These are phyloP conservation scores for Perca schrenkii DNA, from an alignment of 2,113 vertebrate species.

Conservation along the genomic window DNA sequence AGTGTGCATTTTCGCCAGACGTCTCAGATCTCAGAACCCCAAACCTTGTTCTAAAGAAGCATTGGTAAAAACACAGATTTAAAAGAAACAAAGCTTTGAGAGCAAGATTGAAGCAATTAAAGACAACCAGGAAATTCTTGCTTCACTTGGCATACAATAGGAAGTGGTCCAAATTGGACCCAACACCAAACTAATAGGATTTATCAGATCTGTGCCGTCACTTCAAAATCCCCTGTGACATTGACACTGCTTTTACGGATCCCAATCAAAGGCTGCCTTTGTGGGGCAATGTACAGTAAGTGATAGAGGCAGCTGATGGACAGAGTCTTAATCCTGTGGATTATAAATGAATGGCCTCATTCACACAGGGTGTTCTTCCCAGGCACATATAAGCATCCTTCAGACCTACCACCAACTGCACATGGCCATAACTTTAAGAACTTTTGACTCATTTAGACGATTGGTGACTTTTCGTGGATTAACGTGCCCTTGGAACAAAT, in stretches of 20 bases:
- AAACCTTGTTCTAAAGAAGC: neutral
- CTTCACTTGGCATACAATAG: conserved; percentile 3
- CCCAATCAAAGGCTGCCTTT: conserved; percentile 53
- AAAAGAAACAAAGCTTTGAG: conserved; percentile 20
- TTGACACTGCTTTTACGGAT: conserved; percentile 24
- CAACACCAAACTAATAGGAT: conserved; percentile 48
- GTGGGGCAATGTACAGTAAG: conserved; percentile 34
- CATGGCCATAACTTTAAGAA: conserved; percentile 6
- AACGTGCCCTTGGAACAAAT: conserved; percentile 20
- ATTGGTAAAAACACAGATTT: neutral
- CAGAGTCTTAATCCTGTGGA: conserved; percentile 61
- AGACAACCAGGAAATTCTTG: conserved; percentile 5
- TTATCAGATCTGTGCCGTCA: conserved; percentile 50
- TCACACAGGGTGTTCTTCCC: conserved; percentile 60
- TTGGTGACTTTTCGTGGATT: conserved; percentile 22
- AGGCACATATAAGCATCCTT: conserved; percentile 36
- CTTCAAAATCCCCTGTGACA: conserved; percentile 38
- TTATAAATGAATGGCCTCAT: conserved; percentile 66
- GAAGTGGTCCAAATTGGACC: conserved; percentile 28
- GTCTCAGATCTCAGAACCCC: neutral
- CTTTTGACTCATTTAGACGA: conserved; percentile 11
- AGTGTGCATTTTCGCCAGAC: neutral
- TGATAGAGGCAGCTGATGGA: conserved; percentile 72
- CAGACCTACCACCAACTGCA: conserved; percentile 42
- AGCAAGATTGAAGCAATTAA: conserved; percentile 22